Evolutionary conservation across 2,797 vertebrate species (phyloP).

Genomic region (Mallotus villosus): DNA sequence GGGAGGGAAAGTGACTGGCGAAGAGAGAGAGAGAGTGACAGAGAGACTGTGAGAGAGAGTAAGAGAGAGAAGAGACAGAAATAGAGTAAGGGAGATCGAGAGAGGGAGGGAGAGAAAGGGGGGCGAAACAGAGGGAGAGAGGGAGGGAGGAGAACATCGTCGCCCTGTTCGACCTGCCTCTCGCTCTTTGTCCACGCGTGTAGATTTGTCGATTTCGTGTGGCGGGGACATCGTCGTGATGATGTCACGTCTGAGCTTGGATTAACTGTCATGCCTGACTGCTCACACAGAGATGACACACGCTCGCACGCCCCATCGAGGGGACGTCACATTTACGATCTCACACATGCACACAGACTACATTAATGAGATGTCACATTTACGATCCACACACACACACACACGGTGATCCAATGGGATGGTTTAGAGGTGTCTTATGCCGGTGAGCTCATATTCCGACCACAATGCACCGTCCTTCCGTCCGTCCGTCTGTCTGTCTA

Average conservation of each 20-base stretch:
- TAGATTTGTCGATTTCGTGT: slow-evolving; percentile 41
- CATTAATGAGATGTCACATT: slow-evolving; percentile 32
- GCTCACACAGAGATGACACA: slow-evolving; percentile 40
- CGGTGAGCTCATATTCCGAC: too few species aligned
- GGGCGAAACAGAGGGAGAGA: too few species aligned
- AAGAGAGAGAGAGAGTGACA: too few species aligned
- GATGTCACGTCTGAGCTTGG: slow-evolving; percentile 31
- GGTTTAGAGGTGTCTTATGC: too few species aligned
- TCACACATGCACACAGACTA: slow-evolving; percentile 14
- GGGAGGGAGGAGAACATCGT: too few species aligned
- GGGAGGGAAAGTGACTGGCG: too few species aligned
- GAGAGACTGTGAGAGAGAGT: too few species aligned
- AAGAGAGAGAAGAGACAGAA: too few species aligned
- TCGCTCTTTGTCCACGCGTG: slow-evolving; percentile 28
- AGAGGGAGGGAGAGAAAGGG: too few species aligned
- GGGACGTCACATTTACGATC: slow-evolving; percentile 32
- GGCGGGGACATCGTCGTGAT: slow-evolving; percentile 42
- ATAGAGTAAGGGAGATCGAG: too few species aligned
- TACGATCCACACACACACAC: slow-evolving; percentile 19
- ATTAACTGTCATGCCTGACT: slow-evolving; percentile 45
- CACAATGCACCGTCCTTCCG: neutral
- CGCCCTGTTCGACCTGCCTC: too few species aligned
- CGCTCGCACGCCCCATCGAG: slow-evolving; percentile 13
- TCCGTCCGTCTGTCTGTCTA: neutral
- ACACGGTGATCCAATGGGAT: too few species aligned